A percentile compares a stretch with the other conserved stretches of the same genome.
These are phyloP conservation scores for Sarcophaga caerulescens DNA, from an alignment of 2,888 invertebrate genomes.

Conservation along the genomic window DNA sequence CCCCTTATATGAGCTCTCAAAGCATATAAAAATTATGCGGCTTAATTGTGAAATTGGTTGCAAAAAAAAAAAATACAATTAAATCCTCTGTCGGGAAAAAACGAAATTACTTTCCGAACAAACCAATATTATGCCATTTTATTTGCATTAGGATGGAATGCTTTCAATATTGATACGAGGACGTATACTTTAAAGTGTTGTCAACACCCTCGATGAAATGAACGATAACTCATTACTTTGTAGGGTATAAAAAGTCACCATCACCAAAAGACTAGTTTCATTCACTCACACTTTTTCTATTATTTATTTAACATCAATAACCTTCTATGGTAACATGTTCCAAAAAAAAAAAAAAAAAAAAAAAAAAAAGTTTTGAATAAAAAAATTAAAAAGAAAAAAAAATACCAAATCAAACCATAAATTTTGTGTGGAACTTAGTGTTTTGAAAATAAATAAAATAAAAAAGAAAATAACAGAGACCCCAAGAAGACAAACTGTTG, in stretches of 20 bases:
- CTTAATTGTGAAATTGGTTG: no score
- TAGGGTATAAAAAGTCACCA: neutral
- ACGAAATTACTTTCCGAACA: no score
- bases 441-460: conserved; percentile 21
- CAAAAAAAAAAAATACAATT: no score
- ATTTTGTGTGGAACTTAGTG: conserved; percentile 34
- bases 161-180: no score
- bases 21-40: no score
- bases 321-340: conserved; percentile 66
- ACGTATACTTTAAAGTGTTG: no score
- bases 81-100: no score
- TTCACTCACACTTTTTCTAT: conserved; percentile 35
- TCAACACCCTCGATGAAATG: no score
- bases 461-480: conserved; percentile 14
- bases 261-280: conserved; percentile 54
- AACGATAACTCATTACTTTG: no score
- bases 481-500: conserved; percentile 51
- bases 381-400: neutral
- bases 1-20: no score
- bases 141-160: no score
- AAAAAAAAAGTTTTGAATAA: conserved; percentile 15
- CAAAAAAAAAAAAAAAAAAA: conserved; percentile 41
- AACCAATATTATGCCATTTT: no score
- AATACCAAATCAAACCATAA: conserved; percentile 53
- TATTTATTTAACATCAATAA: conserved; percentile 60